These are phyloP conservation scores for Muscicapa comitata DNA, from an alignment of 2,797 vertebrate genomes.

Conservation along the genomic window DNA sequence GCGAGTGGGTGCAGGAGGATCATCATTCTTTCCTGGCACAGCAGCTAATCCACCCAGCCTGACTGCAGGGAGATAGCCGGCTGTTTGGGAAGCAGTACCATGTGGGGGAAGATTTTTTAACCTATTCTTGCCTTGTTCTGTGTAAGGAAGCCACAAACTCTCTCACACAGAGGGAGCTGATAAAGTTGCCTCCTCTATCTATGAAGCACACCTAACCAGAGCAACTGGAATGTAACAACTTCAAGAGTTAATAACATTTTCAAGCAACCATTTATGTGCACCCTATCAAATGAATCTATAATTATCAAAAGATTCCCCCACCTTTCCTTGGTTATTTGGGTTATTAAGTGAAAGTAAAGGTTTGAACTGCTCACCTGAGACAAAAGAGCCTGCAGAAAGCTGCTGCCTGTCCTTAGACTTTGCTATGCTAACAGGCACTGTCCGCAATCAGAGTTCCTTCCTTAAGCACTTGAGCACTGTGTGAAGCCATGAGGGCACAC, in stretches of 20 bases:
- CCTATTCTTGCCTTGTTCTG: not conserved
- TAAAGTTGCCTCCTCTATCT: not conserved
- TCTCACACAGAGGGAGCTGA: not conserved
- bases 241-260: not conserved
- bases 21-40: constrained; percentile 46
- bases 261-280: not conserved
- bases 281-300: not conserved
- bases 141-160: not conserved
- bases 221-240: not conserved
- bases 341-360: not conserved
- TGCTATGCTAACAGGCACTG: not conserved
- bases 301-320: not conserved
- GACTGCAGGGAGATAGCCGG: not conserved
- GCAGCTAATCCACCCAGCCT: constrained; percentile 10
- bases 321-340: not conserved
- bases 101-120: not conserved
- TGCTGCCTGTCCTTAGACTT: not conserved
- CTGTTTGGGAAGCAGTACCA: not conserved
- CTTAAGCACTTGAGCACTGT: not conserved
- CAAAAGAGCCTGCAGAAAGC: not conserved
- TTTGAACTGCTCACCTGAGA: not conserved
- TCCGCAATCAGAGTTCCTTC: not conserved
- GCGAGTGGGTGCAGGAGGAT: not conserved
- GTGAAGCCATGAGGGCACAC: not conserved
- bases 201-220: not conserved